These are phyloP conservation scores for Arctia plantaginis DNA, from an alignment of 2,888 invertebrate species.

Conservation along the genomic window DNA sequence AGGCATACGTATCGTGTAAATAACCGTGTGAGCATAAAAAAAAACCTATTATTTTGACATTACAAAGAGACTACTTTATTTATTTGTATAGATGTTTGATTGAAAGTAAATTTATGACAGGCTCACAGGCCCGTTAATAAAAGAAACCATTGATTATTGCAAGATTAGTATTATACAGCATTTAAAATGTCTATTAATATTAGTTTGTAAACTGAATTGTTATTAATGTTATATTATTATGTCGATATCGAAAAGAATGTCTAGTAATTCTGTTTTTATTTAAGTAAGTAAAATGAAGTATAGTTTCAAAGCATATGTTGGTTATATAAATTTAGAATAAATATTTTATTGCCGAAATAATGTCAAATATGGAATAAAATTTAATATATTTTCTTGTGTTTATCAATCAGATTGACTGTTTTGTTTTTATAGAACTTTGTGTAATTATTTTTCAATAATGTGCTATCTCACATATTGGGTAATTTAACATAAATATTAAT, in stretches of 20 bases:
- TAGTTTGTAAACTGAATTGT: conserved; percentile 21
- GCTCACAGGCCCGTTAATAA: background rate
- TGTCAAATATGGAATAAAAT: conserved; percentile 10
- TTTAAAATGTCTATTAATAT: conserved; percentile 37
- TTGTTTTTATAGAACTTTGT: background rate
- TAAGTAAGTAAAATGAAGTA: background rate
- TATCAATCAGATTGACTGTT: conserved; percentile 1
- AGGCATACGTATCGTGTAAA: too few relatives aligned
- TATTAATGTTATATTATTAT: conserved; percentile 18
- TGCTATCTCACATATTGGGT: conserved; percentile 3
- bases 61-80: too few relatives aligned
- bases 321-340: background rate
- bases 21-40: too few relatives aligned
- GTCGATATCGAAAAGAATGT: background rate
- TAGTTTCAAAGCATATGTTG: background rate
- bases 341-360: background rate
- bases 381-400: background rate
- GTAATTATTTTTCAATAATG: background rate
- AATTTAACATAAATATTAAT: background rate
- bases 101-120: background rate
- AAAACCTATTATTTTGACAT: too few relatives aligned
- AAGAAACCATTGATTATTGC: background rate
- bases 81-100: too few relatives aligned
- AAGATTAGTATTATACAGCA: conserved; percentile 38
- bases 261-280: background rate